Base-by-base conservation (phyloP, 2,797 vertebrate genomes). In the Percopsis omiscomaycus region DNA sequence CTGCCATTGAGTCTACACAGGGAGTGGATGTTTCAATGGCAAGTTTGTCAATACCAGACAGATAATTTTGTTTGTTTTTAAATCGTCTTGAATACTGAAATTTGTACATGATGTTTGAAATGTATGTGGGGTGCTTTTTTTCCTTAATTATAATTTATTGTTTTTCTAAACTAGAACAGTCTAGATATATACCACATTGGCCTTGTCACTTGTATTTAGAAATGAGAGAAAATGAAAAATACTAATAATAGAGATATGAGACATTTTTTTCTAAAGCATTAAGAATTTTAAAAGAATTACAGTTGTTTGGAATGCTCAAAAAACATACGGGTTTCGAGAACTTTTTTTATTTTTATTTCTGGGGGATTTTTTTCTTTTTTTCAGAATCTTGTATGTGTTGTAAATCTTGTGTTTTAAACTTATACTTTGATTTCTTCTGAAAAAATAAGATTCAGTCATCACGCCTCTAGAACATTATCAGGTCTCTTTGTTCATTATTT, bases 111-210 rank as follows among this genome's bases (percentile, higher is more conserved):
- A 80, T 89, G 87, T 93, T 91, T 92, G 89, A 88, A 89, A 81
- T 88, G 89, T 88, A 86, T 72, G 84, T 89, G 90, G 84, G 86
- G 91, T 92, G 91, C 88, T 92, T 74, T 82, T 86, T 85, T 78
- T 76, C 75, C 56, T 28, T 59, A 77, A 81, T 78, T 82, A 88
- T 93, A 89, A 92, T 91, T 93, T 91, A 91, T 92, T 90, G 71
- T 89, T 86, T 85, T 92, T 89, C 81, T 86, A 88, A 90, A 89
- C 88, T 93, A 92, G 90, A 91, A 89, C 86, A 90, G 89, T 88
- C 89, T 93, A 92, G 91, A 90, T 92, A 91, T 92, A 94, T 91
- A 94, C 92, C 93, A 92, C 91, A 93, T 93, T 93, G 93, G 93
- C 93, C 93, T 94, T 94, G 83, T 88, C 84, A 89, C 86, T 86